These are phyloP conservation scores for Archaeoteleia sp. DNA, from an alignment of 2,888 invertebrate species.

Conservation along the genomic window DNA sequence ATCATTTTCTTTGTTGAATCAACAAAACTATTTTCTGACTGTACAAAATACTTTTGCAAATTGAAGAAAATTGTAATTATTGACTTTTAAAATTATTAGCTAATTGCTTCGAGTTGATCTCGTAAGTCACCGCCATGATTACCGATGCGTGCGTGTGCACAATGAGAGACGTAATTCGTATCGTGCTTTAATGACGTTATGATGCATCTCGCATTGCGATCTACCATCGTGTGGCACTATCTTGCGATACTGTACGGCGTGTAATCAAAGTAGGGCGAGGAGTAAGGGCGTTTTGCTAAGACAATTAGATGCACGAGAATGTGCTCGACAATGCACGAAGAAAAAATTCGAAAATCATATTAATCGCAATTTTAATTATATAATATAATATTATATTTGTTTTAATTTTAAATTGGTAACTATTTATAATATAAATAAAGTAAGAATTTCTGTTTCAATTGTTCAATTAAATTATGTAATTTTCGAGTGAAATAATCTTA, in stretches of 20 bases:
- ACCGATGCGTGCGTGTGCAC: slow-evolving; percentile 38
- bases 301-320: slow-evolving; percentile 23
- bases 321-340: slow-evolving; percentile 4
- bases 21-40: no score
- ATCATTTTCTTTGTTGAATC: background rate
- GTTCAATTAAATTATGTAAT: no score
- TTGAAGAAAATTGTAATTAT: background rate
- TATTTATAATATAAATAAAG: no score
- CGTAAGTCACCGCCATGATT: slow-evolving; percentile 28
- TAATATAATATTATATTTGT: no score
- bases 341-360: slow-evolving; percentile 12
- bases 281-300: slow-evolving; percentile 17
- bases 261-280: slow-evolving; percentile 29
- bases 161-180: slow-evolving; percentile 30
- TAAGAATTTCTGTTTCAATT: no score
- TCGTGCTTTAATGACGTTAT: slow-evolving; percentile 25
- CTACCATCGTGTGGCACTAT: slow-evolving; percentile 22
- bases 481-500: no score
- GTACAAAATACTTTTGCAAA: background rate
- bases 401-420: no score
- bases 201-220: slow-evolving; percentile 34
- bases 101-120: slow-evolving; percentile 3
- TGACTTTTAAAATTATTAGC: no score
- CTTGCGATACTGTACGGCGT: slow-evolving; percentile 12
- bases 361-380: background rate